Conservation (phyloP, 2,797 vertebrate species). For the Acrossocheilus fasciatus region DNA sequence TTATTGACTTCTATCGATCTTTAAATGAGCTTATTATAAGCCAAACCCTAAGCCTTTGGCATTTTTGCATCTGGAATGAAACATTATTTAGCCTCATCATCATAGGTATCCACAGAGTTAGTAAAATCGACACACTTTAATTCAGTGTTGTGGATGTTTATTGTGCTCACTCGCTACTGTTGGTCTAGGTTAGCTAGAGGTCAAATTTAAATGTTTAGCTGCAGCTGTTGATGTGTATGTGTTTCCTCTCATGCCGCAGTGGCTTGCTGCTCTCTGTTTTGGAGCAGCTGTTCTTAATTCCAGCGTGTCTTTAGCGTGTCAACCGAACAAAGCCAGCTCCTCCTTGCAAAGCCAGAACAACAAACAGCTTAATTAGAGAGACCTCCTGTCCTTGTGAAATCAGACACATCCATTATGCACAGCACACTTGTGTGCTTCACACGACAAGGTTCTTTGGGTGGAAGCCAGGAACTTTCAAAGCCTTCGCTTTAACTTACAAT, state of each 20-base stretch:
- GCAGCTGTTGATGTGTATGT: background rate
- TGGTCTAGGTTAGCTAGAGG: background rate
- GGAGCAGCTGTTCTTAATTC: conserved; percentile 28
- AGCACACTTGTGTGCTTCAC: conserved; percentile 24
- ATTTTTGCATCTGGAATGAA: background rate
- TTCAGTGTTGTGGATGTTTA: background rate
- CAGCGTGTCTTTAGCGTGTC: conserved; percentile 4
- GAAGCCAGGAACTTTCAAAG: conserved; percentile 32
- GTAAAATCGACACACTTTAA: background rate
- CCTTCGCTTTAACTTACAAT: conserved; percentile 5
- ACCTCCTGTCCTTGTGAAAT: conserved; percentile 43
- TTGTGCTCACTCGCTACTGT: background rate
- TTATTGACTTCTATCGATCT: background rate
- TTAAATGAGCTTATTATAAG: background rate
- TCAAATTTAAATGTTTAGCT: background rate
- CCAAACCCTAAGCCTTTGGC: background rate
- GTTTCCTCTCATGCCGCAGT: background rate
- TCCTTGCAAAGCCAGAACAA: conserved; percentile 25
- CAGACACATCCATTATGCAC: conserved; percentile 35
- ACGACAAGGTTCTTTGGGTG: conserved; percentile 35
- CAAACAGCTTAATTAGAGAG: conserved; percentile 53
- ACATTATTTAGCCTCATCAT: too few relatives aligned
- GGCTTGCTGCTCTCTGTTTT: background rate
- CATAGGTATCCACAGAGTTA: background rate
- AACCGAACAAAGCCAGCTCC: background rate